Evolutionary conservation across 1,140 invertebrate species (phyloP).

Genomic region (Drosophila lini): DNA sequence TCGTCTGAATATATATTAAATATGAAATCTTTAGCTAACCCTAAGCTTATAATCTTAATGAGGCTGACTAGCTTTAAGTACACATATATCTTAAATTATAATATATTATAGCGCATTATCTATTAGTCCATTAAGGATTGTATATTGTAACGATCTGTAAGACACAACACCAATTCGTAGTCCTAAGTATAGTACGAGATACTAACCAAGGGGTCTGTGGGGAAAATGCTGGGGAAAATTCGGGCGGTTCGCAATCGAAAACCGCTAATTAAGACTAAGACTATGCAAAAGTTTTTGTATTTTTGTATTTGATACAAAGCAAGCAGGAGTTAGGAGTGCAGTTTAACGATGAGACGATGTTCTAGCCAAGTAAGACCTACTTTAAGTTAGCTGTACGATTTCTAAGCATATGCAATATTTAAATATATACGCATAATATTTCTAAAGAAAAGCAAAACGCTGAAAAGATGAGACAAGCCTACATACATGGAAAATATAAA

Average conservation of each 20-base stretch:
- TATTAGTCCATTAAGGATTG: conserved; percentile 33
- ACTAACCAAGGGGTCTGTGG: background rate
- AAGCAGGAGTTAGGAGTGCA: conserved; percentile 48
- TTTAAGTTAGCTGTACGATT: conserved; percentile 54
- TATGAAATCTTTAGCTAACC: conserved; percentile 27
- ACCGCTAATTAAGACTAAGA: conserved; percentile 77
- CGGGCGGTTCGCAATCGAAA: conserved; percentile 3
- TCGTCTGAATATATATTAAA: conserved; percentile 40
- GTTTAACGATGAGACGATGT: conserved; percentile 36
- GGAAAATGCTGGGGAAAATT: conserved; percentile 22
- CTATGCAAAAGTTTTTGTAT: conserved; percentile 76
- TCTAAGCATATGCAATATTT: conserved; percentile 53
- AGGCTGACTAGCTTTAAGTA: conserved; percentile 13
- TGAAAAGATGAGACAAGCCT: conserved; percentile 58
- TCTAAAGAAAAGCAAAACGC: conserved; percentile 62
- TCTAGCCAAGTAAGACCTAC: conserved; percentile 48
- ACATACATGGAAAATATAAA: conserved; percentile 82
- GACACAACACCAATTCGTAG: conserved; percentile 78
- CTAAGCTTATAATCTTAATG: conserved; percentile 16
- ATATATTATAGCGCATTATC: conserved; percentile 26
- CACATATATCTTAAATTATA: conserved; percentile 11
- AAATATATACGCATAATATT: conserved; percentile 57
- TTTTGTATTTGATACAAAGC: conserved; percentile 80
- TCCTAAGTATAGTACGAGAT: conserved; percentile 59
- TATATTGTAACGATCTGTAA: conserved; percentile 61